A percentile compares a stretch with the other conserved stretches of the same genome.
Conservation (phyloP, 2,888 invertebrate species). For the Xylota segnis region DNA sequence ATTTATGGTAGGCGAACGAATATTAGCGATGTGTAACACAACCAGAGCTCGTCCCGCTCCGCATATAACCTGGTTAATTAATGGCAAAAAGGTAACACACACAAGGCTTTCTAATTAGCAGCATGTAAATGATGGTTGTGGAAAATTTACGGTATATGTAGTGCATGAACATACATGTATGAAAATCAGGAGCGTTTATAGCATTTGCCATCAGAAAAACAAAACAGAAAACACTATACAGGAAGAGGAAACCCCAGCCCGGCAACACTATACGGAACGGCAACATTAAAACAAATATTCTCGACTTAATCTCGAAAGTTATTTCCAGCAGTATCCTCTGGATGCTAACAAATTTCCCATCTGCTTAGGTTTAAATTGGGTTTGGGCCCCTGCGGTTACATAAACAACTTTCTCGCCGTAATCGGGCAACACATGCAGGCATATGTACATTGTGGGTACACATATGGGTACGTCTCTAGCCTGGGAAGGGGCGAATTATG, state of each 20-base stretch:
- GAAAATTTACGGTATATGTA: constrained; percentile 53
- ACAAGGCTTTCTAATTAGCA: constrained; percentile 68
- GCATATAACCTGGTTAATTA: constrained; percentile 90
- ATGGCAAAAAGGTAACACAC: constrained; percentile 87
- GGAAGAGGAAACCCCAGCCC: constrained; percentile 1
- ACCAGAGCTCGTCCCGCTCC: constrained; percentile 89
- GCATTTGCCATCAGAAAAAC: constrained; percentile 5
- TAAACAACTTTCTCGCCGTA: constrained; percentile 47
- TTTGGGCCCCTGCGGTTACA: constrained; percentile 63
- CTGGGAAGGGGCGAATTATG: constrained; percentile 23
- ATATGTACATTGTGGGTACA: background rate
- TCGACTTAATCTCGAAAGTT: constrained; percentile 53
- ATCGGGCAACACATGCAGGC: constrained; percentile 31
- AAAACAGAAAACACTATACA: background rate
- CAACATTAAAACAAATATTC: constrained; percentile 45
- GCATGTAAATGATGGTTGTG: constrained; percentile 65
- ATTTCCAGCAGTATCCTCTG: constrained; percentile 38
- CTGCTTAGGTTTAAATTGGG: constrained; percentile 61
- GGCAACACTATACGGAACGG: background rate
- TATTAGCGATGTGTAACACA: constrained; percentile 90
- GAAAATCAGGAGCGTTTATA: constrained; percentile 17
- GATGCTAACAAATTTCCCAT: constrained; percentile 53
- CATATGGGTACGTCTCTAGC: constrained; percentile 5
- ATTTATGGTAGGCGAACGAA: constrained; percentile 87
- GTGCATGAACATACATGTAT: background rate